Base-by-base conservation (phyloP, 2,113 vertebrate genomes). In the Zingel zingel region DNA sequence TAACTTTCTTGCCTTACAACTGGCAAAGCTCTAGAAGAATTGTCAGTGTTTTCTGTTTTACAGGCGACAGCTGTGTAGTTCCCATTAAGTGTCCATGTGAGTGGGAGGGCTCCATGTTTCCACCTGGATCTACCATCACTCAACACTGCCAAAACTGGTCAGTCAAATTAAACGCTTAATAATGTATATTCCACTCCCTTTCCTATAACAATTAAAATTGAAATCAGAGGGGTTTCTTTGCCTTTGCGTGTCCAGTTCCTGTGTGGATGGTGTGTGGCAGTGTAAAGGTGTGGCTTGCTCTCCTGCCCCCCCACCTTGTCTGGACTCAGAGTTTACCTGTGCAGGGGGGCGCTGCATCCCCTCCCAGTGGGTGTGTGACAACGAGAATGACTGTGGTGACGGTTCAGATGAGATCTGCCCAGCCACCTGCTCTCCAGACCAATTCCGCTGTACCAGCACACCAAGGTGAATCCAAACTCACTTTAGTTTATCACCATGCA, bases 61-160 rank as follows among this genome's bases (percentile, higher is more conserved):
- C 91, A 98, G 97, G 95, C 0, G 94, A 95, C 0, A n/a, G 54
- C 82, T 98, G 97, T 69, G 69, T 97, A 1, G 59, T 86, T 12
- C 94, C 91, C 0, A 36, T 88, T 0, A 88, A 94, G 83, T 98
- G 97, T 78, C 96, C 97, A 0, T 98, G 97, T 81, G 95, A 95
- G 83, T 97, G 94, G 96, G 93, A 95, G 0, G 95, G 93, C 43
- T 95, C 94, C 6, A 70, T 95, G 77, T 98, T 97, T 90, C 97
- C 96, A 0, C 88, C 95, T 0, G 96, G 95, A 1, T 80, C 96
- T 0, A 50, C 47, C 15, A 81, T 97, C 68, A 93, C 77, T 72
- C 95, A 95, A 48, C 91, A 95, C 85, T 98, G 97, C 73, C 93
- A 94, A 89, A 98, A 97, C 95, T 99, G 98, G 97, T 99, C 84